A percentile compares a stretch with the other conserved stretches of the same genome.
phyloP scores from a whole-genome alignment of 1,140 invertebrate species.

The Ostrea edulis region DNA sequence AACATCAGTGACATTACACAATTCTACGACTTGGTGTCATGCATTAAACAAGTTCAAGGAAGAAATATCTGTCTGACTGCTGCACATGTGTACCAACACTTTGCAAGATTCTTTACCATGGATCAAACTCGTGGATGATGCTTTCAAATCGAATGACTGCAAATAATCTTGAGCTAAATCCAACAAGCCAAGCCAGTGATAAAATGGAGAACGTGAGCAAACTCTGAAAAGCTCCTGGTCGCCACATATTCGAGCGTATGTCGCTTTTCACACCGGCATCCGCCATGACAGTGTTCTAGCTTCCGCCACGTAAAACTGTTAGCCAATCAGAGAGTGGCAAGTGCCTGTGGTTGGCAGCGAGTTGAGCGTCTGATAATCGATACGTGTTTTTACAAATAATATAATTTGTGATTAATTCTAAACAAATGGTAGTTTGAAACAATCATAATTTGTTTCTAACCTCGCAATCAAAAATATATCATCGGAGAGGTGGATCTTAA shows the following conservation, averaged over 20 bases:
- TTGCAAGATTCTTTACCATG: constrained; percentile 87
- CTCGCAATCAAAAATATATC: too few species aligned
- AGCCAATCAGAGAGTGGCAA: constrained; percentile 73
- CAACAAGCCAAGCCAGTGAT: constrained; percentile 96
- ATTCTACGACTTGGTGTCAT: too few species aligned
- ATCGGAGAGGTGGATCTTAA: too few species aligned
- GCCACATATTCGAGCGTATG: constrained; percentile 75
- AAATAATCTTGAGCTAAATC: constrained; percentile 98
- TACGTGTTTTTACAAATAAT: neutral
- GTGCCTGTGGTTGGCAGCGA: constrained; percentile 26
- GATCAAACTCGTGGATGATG: constrained; percentile 99
- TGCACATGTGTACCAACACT: neutral
- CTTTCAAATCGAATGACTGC: constrained; percentile 99
- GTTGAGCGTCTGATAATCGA: neutral
- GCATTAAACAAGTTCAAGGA: neutral
- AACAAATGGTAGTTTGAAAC: too few species aligned
- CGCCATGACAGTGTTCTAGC: constrained; percentile 72
- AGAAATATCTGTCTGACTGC: neutral
- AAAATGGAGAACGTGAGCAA: constrained; percentile 88
- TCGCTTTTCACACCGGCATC: constrained; percentile 77
- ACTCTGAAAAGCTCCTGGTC: constrained; percentile 83
- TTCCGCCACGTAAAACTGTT: constrained; percentile 63
- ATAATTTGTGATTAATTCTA: too few species aligned
- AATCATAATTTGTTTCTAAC: too few species aligned
- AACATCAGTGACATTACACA: too few species aligned